Conservation (phyloP, 2,888 invertebrate genomes). For the Lithophane leautieri region DNA sequence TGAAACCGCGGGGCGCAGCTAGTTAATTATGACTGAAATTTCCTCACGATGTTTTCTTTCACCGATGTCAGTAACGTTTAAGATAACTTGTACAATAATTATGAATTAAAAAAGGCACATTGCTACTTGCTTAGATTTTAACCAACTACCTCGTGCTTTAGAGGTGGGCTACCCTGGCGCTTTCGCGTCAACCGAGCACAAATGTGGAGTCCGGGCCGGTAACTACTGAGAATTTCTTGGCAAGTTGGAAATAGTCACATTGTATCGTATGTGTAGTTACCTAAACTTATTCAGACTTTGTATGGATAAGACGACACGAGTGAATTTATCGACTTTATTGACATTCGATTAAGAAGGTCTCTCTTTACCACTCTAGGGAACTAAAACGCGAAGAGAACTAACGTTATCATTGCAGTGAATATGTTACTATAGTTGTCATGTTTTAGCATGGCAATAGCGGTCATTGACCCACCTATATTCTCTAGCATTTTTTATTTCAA, state of each 20-base stretch:
- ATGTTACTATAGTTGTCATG: not conserved
- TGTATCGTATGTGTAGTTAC: not conserved
- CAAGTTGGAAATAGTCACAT: not conserved
- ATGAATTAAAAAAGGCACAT: too few relatives aligned
- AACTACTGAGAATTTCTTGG: not conserved
- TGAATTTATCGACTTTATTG: slow-evolving; percentile 42
- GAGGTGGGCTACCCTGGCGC: too few relatives aligned
- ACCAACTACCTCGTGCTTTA: too few relatives aligned
- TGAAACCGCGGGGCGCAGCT: too few relatives aligned
- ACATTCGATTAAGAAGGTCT: slow-evolving; percentile 51
- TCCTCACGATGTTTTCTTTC: too few relatives aligned
- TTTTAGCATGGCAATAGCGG: not conserved
- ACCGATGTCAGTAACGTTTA: too few relatives aligned
- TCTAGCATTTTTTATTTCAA: not conserved
- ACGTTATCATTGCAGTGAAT: slow-evolving; percentile 41
- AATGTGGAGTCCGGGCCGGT: not conserved
- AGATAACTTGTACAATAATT: too few relatives aligned
- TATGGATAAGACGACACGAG: slow-evolving; percentile 5
- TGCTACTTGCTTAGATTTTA: too few relatives aligned
- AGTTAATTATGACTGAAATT: too few relatives aligned
- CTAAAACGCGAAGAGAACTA: slow-evolving; percentile 34
- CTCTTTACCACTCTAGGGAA: slow-evolving; percentile 21
- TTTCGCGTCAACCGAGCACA: not conserved
- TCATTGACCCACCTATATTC: not conserved
- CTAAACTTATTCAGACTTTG: not conserved